Base-by-base conservation (phyloP, 2,797 vertebrate genomes). In the Paedocypris micromegethes region DNA sequence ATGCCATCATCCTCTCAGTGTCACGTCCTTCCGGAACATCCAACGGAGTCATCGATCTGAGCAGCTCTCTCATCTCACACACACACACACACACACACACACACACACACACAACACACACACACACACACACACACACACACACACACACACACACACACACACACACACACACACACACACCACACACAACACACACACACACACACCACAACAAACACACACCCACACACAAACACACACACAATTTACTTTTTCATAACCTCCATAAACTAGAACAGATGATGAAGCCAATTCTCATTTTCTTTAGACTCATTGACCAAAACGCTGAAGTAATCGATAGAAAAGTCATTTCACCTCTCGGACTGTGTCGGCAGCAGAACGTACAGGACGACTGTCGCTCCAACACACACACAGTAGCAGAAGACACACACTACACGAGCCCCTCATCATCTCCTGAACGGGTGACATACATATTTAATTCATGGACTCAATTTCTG, bases 401-500 rank as follows among this genome's bases (percentile, higher is more conserved):
- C 54, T 44, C 38, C 58, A 62, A 49, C 42, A 66, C 9, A 72
- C 64, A 23, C 42, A 62, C 45, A 69, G 52, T 48, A 76, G 53
- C 60, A 70, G 41, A 54, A 72, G 51, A 60, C 49, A 75, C 37
- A 60, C 2, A n/a, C 9, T 9, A 51, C 57, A 45, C 7, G 5
- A 54, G 46, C 50, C 23, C 56, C 53, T 68, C 74, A 72, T 73
- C 48, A 50, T 62, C 9, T 8, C 70, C 60, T 42, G n/a, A 58
- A 47, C 51, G 38, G 6, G 53, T 23, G 9, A 49, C 23, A 23
- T 23, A 23, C 23, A 23, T 23, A 1, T 23, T 23, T 23, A 23
- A 23, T 23, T 23, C 23, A 23, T 23, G 23, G 23, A 23, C 1
- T 23, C 23, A 23, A 23, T 23, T 23, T 23, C 23, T 23, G 23